Evolutionary conservation across 2,888 invertebrate genomes (phyloP).

Genomic region (Cheilosia vernalis): DNA sequence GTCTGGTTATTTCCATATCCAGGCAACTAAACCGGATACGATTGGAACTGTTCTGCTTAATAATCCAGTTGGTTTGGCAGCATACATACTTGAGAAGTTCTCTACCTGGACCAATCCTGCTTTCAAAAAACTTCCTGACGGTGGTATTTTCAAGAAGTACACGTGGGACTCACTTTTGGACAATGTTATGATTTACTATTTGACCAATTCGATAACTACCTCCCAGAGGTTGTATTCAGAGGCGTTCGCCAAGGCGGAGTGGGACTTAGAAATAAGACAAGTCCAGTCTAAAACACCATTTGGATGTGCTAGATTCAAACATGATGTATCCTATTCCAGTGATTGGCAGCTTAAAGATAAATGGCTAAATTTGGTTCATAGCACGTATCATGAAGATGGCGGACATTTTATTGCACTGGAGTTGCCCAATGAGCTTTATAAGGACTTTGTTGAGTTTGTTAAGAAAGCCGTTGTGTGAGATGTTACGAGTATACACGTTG

Average conservation of each 20-base stretch:
- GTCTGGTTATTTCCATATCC: constrained; percentile 89
- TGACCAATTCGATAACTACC: constrained; percentile 88
- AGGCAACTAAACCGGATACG: constrained; percentile 95
- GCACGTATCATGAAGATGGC: constrained; percentile 87
- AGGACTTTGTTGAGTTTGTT: constrained; percentile 85
- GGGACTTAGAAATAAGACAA: constrained; percentile 81
- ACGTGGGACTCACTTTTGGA: constrained; percentile 86
- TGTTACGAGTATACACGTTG: not conserved
- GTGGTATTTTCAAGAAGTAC: constrained; percentile 86
- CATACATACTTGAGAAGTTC: constrained; percentile 96
- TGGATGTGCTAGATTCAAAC: constrained; percentile 89
- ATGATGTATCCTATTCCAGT: constrained; percentile 87
- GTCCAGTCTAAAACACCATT: constrained; percentile 88
- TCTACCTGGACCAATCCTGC: constrained; percentile 87
- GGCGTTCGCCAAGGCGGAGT: constrained; percentile 79
- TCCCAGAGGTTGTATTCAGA: constrained; percentile 90
- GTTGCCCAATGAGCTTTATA: constrained; percentile 88
- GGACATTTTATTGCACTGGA: constrained; percentile 96
- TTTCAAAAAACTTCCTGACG: constrained; percentile 85
- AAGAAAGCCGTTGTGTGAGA: constrained; percentile 23
- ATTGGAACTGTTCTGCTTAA: constrained; percentile 85
- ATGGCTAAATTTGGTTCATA: constrained; percentile 88
- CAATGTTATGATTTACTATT: constrained; percentile 92
- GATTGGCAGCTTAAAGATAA: constrained; percentile 86
- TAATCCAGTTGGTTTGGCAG: constrained; percentile 92